Conservation (phyloP, 2,797 vertebrate genomes). For the Pitangus sulphuratus region DNA sequence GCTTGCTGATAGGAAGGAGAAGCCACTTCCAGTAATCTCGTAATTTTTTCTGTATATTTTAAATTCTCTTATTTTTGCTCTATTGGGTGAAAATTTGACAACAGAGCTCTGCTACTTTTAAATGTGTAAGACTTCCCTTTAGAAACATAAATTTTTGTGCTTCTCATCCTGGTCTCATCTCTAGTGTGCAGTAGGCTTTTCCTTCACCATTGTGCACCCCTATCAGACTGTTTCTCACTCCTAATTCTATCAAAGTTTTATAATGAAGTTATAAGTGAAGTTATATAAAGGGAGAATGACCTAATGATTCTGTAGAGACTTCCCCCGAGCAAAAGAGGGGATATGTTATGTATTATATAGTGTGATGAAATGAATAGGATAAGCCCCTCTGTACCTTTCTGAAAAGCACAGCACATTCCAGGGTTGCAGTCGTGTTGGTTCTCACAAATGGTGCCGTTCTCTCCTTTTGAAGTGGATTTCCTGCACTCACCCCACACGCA, state of each 20-base stretch:
- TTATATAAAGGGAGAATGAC: neutral
- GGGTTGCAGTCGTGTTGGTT: slow-evolving; percentile 86
- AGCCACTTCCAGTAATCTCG: neutral
- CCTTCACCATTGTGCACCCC: neutral
- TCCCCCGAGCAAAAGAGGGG: neutral
- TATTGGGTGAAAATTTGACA: neutral
- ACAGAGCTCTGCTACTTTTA: neutral
- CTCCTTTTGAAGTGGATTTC: slow-evolving; percentile 79
- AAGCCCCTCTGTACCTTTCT: slow-evolving; percentile 79
- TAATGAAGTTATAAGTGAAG: neutral
- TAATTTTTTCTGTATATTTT: neutral
- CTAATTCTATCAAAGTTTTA: neutral
- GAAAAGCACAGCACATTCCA: slow-evolving; percentile 90
- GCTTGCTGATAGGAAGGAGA: neutral
- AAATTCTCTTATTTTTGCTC: neutral
- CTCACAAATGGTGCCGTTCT: slow-evolving; percentile 90
- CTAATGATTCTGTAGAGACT: neutral
- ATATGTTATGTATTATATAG: too few species aligned
- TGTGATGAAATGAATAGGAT: neutral
- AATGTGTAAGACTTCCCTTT: neutral
- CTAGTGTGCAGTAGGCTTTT: neutral
- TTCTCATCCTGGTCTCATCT: neutral
- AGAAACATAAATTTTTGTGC: neutral
- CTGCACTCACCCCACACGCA: slow-evolving; percentile 92
- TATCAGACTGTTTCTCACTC: neutral